Percentiles rank a stretch among this genome's conserved stretches.
phyloP scores from a whole-genome alignment of 2,888 invertebrate species.

The Cryptus armator region DNA sequence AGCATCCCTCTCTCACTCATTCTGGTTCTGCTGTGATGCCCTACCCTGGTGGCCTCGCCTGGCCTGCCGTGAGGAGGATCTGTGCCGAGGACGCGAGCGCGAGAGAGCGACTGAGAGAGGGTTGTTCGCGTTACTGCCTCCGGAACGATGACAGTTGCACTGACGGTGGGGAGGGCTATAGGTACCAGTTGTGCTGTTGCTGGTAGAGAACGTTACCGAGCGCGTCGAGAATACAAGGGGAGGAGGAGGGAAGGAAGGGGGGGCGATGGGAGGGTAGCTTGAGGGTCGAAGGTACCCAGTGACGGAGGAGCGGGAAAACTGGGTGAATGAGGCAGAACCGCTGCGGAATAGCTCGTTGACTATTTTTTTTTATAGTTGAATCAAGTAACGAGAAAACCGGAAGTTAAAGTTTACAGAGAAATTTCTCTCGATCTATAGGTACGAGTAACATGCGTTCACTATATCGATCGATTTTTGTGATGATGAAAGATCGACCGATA shows the following conservation, averaged over 20 bases:
- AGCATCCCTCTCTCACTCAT: conserved; percentile 63
- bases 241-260: conserved; percentile 71
- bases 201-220: conserved; percentile 42
- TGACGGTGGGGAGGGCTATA: background rate
- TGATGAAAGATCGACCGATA: background rate
- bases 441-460: no score
- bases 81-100: conserved; percentile 76
- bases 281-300: conserved; percentile 68
- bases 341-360: conserved; percentile 58
- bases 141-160: conserved; percentile 31
- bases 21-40: conserved; percentile 41
- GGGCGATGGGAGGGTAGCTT: conserved; percentile 76
- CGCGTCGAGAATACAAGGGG: conserved; percentile 35
- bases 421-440: background rate
- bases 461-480: background rate
- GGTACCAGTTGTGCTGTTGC: conserved; percentile 31
- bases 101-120: conserved; percentile 59
- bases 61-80: conserved; percentile 68
- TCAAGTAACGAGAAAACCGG: conserved; percentile 3
- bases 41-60: conserved; percentile 48
- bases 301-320: conserved; percentile 72
- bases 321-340: conserved; percentile 77
- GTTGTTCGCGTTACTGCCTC: conserved; percentile 42
- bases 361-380: conserved; percentile 64
- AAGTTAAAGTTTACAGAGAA: background rate